These are phyloP conservation scores for Anguilla japonica DNA, from an alignment of 2,113 vertebrate genomes.

Conservation along the genomic window DNA sequence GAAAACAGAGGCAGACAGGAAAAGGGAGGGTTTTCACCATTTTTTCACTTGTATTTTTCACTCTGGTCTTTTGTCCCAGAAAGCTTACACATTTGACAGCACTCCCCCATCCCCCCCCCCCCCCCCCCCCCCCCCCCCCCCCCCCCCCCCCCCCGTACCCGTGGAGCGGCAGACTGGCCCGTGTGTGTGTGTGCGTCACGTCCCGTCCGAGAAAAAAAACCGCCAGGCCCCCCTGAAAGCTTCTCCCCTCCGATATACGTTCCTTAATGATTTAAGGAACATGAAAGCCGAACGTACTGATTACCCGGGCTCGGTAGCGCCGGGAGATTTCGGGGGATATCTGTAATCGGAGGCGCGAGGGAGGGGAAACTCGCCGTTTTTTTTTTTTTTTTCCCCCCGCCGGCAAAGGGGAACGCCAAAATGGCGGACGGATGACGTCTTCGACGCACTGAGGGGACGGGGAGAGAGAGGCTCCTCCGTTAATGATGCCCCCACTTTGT, in stretches of 20 bases:
- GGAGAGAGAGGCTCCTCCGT: slow-evolving; percentile 34
- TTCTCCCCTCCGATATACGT: background rate
- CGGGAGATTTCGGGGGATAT: slow-evolving; percentile 5
- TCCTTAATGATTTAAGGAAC: background rate
- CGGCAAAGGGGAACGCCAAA: slow-evolving; percentile 22
- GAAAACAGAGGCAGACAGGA: slow-evolving; percentile 33
- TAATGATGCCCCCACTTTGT: background rate
- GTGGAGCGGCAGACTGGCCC: background rate
- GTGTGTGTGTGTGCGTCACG: background rate
- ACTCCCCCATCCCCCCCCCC: slow-evolving; percentile 32
- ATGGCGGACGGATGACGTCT: slow-evolving; percentile 35
- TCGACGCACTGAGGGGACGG: slow-evolving; percentile 26
- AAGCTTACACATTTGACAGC: slow-evolving; percentile 61
- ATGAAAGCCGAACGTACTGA: background rate
- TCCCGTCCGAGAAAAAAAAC: no score
- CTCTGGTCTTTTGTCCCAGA: slow-evolving; percentile 53
- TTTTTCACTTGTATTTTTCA: slow-evolving; percentile 42
- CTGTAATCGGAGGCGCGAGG: slow-evolving; percentile 38
- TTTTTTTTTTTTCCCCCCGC: slow-evolving; percentile 14
- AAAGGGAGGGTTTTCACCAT: background rate
- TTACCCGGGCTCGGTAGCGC: background rate
- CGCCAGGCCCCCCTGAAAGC: no score
- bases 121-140: background rate
- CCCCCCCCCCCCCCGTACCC: slow-evolving; percentile 31
- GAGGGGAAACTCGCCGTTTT: slow-evolving; percentile 31